Conservation (phyloP, 2,797 vertebrate genomes). For the Sebastes nivosus region DNA sequence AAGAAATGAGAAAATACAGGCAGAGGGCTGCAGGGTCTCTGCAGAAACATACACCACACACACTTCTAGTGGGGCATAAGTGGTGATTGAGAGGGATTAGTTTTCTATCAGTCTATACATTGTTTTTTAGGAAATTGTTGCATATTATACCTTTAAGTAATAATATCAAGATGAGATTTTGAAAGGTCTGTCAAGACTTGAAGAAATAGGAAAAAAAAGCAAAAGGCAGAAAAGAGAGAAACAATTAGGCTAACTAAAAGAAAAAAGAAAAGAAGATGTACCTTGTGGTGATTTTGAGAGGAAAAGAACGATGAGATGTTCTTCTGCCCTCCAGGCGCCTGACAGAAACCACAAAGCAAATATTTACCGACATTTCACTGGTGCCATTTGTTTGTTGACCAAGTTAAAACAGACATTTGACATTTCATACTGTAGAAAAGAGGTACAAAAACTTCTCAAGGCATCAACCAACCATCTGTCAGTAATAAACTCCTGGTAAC, state of each 20-base stretch:
- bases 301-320: constrained; percentile 78
- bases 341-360: constrained; percentile 15
- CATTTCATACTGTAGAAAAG: not conserved
- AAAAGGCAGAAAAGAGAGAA: not conserved
- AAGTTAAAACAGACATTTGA: not conserved
- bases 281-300: constrained; percentile 56
- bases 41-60: too few relatives aligned
- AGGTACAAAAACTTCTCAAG: not conserved
- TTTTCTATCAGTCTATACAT: too few relatives aligned
- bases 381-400: not conserved
- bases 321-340: constrained; percentile 68
- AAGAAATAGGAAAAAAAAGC: too few relatives aligned
- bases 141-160: too few relatives aligned
- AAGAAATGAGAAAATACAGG: too few relatives aligned
- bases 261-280: constrained; percentile 8
- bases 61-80: too few relatives aligned
- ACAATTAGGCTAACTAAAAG: not conserved
- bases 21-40: too few relatives aligned
- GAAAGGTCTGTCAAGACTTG: not conserved
- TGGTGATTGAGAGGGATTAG: accelerated
- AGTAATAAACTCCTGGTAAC: not conserved
- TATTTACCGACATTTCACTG: not conserved
- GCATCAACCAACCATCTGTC: not conserved
- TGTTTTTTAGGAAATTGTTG: too few relatives aligned
- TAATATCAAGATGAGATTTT: not conserved